phyloP scores from a whole-genome alignment of 2,797 vertebrate genomes.

The Cottoperca gobio region DNA sequence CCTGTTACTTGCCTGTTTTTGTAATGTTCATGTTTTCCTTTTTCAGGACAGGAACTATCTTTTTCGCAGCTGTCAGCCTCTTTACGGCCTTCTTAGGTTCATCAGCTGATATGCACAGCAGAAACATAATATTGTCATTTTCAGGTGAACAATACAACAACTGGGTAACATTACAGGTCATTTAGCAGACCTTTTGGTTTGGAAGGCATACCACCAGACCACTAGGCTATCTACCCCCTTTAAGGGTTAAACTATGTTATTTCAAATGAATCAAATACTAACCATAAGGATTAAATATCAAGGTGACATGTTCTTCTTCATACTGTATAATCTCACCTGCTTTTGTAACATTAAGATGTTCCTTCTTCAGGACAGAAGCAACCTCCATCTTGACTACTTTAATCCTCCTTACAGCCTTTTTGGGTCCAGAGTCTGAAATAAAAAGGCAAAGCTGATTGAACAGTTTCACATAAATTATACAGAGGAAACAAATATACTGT shows the following conservation, averaged over 20 bases:
- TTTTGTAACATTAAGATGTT: constrained; percentile 71
- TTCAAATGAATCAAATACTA: too few relatives aligned
- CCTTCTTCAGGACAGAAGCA: constrained; percentile 13
- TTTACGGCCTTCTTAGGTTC: constrained; percentile 37
- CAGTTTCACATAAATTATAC: neutral
- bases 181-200: too few relatives aligned
- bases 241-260: too few relatives aligned
- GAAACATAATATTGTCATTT: neutral
- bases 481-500: neutral
- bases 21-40: constrained; percentile 58
- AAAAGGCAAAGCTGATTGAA: constrained; percentile 13
- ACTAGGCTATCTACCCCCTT: too few relatives aligned
- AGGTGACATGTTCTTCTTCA: neutral
- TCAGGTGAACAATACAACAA: too few relatives aligned
- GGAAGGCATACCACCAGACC: too few relatives aligned
- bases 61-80: constrained; percentile 36
- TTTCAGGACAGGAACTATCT: constrained; percentile 33
- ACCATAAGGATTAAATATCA: neutral
- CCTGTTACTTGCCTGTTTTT: constrained; percentile 41
- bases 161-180: too few relatives aligned
- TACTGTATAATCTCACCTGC: constrained; percentile 51
- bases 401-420: constrained; percentile 29
- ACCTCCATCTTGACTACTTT: constrained; percentile 39
- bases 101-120: constrained; percentile 36
- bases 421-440: constrained; percentile 46